phyloP scores from a whole-genome alignment of 2,888 invertebrate species.

The Orgyia antiqua region DNA sequence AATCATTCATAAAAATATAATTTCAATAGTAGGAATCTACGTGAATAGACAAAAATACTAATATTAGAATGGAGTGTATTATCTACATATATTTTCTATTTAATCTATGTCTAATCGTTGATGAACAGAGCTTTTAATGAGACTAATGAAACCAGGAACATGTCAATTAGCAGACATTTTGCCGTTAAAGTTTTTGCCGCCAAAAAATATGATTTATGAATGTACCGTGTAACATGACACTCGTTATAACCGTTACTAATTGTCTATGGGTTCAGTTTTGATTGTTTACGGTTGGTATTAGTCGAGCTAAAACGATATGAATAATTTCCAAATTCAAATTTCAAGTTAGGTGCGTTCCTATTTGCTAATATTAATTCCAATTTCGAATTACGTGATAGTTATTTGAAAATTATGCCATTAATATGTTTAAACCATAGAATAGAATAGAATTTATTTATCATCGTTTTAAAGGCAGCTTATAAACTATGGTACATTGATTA shows the following conservation, averaged over 20 bases:
- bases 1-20: too few relatives aligned
- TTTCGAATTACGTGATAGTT: too few relatives aligned
- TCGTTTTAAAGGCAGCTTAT: too few relatives aligned
- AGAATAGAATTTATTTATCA: too few relatives aligned
- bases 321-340: too few relatives aligned
- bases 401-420: too few relatives aligned
- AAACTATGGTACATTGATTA: too few relatives aligned
- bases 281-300: slow-evolving; percentile 33
- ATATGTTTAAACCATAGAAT: too few relatives aligned
- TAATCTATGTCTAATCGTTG: slow-evolving; percentile 25
- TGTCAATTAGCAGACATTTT: slow-evolving; percentile 75
- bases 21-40: too few relatives aligned
- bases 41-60: not conserved
- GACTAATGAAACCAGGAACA: slow-evolving; percentile 57
- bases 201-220: slow-evolving; percentile 72
- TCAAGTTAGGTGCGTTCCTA: not conserved
- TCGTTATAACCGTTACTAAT: slow-evolving; percentile 68
- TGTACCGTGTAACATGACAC: slow-evolving; percentile 54
- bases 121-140: slow-evolving; percentile 30
- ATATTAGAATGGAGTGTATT: slow-evolving; percentile 16
- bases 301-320: slow-evolving; percentile 12
- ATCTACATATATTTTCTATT: too few relatives aligned
- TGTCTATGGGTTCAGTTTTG: slow-evolving; percentile 48
- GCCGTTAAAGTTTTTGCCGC: slow-evolving; percentile 43
- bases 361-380: too few relatives aligned